A percentile compares a stretch with the other conserved stretches of the same genome.
These are phyloP conservation scores for Lytechinus variegatus DNA, from an alignment of 35 echinoderm and acorn worm genomes.

Conservation along the genomic window DNA sequence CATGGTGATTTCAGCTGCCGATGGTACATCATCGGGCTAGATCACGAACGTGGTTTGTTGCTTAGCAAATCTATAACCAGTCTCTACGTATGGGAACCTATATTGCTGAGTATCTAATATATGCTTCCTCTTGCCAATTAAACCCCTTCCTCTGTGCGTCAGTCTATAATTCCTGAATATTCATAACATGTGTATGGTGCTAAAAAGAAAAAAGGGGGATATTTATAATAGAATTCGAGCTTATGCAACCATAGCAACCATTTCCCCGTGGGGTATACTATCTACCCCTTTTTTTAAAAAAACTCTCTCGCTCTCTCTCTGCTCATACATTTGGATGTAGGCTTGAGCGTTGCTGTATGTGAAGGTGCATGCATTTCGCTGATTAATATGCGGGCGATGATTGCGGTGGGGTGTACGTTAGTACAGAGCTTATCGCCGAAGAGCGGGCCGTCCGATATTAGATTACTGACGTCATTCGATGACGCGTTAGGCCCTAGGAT, in stretches of 20 bases:
- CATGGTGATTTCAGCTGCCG: not conserved
- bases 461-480: conserved; percentile 45
- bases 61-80: not conserved
- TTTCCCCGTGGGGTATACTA: conserved; percentile 18
- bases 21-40: not conserved
- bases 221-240: not conserved
- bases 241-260: conserved; percentile 3
- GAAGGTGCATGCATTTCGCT: not conserved
- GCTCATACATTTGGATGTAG: not conserved
- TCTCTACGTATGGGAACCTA: not conserved
- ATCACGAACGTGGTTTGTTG: not conserved
- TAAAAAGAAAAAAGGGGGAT: not conserved
- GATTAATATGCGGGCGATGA: conserved; percentile 39
- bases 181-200: not conserved
- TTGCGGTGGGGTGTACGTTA: conserved; percentile 33
- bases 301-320: not conserved
- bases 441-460: conserved; percentile 53
- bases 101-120: conserved; percentile 20
- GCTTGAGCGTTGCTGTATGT: not conserved
- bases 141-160: conserved; percentile 44
- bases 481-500: conserved; percentile 57
- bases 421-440: conserved; percentile 29
- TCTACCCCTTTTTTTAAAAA: not conserved
- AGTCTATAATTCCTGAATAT: conserved; percentile 28
- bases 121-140: conserved; percentile 34